Percentiles rank a stretch among this genome's conserved stretches.
phyloP scores from a whole-genome alignment of 2,888 invertebrate species.

The Homarus gammarus region DNA sequence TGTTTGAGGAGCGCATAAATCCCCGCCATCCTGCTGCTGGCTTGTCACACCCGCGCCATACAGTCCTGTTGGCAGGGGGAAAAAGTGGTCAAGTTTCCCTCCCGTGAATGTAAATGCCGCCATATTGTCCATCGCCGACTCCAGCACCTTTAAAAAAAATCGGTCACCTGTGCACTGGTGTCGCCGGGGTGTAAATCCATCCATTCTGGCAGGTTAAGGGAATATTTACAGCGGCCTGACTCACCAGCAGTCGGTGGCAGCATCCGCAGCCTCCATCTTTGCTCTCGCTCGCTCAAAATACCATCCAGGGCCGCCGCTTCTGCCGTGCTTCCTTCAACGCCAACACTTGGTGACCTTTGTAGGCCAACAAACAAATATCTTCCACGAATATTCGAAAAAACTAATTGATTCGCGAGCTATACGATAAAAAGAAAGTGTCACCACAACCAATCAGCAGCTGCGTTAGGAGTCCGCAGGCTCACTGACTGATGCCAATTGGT shows the following conservation, averaged over 20 bases:
- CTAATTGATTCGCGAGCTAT: constrained; percentile 43
- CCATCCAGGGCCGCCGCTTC: no score
- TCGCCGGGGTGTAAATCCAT: neutral
- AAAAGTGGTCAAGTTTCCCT: no score
- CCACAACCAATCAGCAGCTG: constrained; percentile 62
- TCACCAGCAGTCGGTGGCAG: constrained; percentile 50
- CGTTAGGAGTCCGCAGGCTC: constrained; percentile 66
- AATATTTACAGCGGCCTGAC: constrained; percentile 8
- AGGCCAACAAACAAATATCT: constrained; percentile 54
- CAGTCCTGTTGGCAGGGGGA: no score
- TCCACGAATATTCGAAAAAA: constrained; percentile 38
- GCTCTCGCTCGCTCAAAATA: neutral
- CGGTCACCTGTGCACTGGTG: constrained; percentile 6
- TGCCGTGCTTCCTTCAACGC: constrained; percentile 20
- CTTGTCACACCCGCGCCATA: no score
- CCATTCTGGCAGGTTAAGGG: neutral
- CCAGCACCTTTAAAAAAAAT: neutral
- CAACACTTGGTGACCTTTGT: constrained; percentile 16
- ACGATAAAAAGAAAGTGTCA: constrained; percentile 39
- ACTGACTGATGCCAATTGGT: constrained; percentile 71
- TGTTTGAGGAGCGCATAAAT: no score
- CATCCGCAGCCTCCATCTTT: constrained; percentile 50
- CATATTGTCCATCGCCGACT: neutral
- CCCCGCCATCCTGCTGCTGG: no score
- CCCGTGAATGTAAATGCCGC: no score